Percentiles rank a stretch among this genome's conserved stretches.
Conservation (phyloP, 2,797 vertebrate genomes). For the Ctenosaura bakeri region DNA sequence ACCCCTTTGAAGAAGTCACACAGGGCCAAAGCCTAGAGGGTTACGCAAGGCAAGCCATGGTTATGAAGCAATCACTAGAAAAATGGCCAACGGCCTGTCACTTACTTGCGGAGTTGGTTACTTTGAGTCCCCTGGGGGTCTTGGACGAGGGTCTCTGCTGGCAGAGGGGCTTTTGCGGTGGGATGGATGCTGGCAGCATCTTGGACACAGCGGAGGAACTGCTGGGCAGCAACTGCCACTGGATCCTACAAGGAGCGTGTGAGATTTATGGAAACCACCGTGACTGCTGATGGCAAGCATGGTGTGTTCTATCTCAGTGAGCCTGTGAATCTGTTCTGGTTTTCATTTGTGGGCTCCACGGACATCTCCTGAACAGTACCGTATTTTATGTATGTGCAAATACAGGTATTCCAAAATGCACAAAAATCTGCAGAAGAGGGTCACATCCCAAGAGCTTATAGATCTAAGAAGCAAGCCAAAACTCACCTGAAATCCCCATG, state of each 20-base stretch:
- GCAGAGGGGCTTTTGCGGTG: slow-evolving; percentile 30
- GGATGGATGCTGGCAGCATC: slow-evolving; percentile 66
- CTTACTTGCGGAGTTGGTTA: slow-evolving; percentile 85
- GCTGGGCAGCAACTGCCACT: slow-evolving; percentile 54
- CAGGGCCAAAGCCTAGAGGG: no score
- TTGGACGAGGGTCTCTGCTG: neutral
- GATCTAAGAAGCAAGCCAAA: neutral
- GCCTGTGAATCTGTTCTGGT: no score
- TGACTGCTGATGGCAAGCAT: neutral
- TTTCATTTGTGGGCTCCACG: no score
- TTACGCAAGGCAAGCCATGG: neutral
- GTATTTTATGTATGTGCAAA: no score
- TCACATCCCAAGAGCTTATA: neutral
- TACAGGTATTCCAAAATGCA: no score
- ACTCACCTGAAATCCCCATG: slow-evolving; percentile 62
- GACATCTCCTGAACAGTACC: no score
- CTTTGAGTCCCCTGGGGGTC: slow-evolving; percentile 77
- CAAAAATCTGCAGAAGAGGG: neutral
- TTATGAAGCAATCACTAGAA: neutral
- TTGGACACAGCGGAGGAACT: slow-evolving; percentile 69
- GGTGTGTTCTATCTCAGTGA: no score
- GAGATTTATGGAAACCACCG: neutral
- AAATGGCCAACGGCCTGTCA: fast-evolving
- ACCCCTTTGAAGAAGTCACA: no score
- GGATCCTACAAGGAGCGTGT: slow-evolving; percentile 58